Evolutionary conservation across 2,888 invertebrate species (phyloP), one percentile per base, ranked within the genome.

Genomic region (Drosophila anomalata): DNA sequence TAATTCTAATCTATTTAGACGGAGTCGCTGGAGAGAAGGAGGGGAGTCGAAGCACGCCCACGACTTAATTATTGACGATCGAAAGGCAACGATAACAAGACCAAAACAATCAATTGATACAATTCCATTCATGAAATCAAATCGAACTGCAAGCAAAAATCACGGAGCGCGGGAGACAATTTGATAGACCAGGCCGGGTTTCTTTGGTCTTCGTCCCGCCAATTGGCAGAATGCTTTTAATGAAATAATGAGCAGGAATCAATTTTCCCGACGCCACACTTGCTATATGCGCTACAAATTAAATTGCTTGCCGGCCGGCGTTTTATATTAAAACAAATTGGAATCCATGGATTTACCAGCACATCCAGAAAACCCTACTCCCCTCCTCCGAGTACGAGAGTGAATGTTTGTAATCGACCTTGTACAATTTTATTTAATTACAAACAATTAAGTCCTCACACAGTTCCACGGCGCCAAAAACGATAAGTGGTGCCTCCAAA

Each of bases 361-460:
- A 33, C 42, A 50, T 50, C 42, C 58, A 63, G 33, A 33, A 33
- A 65, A 59, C 53, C 56, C 46, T 26, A 50, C 76, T 12, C 14
- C 8, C 11, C 31, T 1, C 3, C 14, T 7, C 11, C 31, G 2
- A 6, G 22, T 31, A 2, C 29, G 55, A 7, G 24, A 22, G 31
- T 46, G 11, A 63, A 39, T 55, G 59, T 63, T 46, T 80, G 77
- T 78, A 84, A 80, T 50, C 89, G 89, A 83, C 89, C 90, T 89
- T 89, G 90, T 65, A 79, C 76, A 89, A 83, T 84, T 83, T 84
- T 79, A 86, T 81, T 89, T 86, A 89, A 89, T 89, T 88, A 86
- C 82, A 81, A 82, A 79, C 88, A 89, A 89, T 88, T 89, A 85
- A 56, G 66, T 36, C 48, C 46, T 36, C 42, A 24, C 59, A 48